phyloP scores from a whole-genome alignment of 2,888 invertebrate genomes.

The Hemicrepidius hirtus region DNA sequence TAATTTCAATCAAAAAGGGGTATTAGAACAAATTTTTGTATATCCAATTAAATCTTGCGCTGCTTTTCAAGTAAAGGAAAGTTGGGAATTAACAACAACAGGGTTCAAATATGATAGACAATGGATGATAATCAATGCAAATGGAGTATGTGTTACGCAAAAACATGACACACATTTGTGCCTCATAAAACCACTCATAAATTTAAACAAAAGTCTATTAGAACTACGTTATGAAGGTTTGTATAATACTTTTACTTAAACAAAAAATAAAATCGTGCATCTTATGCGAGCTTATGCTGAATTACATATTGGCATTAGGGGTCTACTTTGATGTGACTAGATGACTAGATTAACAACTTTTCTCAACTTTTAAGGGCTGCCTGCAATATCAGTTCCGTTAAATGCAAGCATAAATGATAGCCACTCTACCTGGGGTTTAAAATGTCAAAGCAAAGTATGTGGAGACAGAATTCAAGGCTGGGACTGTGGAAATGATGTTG shows the following conservation, averaged over 20 bases:
- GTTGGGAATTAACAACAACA: slow-evolving; percentile 84
- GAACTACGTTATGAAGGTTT: slow-evolving; percentile 77
- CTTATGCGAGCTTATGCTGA: too few relatives aligned
- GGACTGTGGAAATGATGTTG: slow-evolving; percentile 89
- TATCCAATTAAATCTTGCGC: slow-evolving; percentile 96
- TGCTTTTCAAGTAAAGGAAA: slow-evolving; percentile 78
- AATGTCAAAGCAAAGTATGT: slow-evolving; percentile 89
- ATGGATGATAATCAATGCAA: slow-evolving; percentile 93
- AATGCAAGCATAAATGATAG: neutral
- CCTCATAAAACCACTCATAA: slow-evolving; percentile 83
- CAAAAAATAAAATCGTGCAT: too few relatives aligned
- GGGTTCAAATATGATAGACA: slow-evolving; percentile 93
- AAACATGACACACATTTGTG: slow-evolving; percentile 89
- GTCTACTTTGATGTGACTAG: too few relatives aligned
- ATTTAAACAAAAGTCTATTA: slow-evolving; percentile 75
- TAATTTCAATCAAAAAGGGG: slow-evolving; percentile 52
- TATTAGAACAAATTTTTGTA: slow-evolving; percentile 73
- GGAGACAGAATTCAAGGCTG: slow-evolving; percentile 85
- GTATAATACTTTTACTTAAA: neutral
- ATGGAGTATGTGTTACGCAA: slow-evolving; percentile 91
- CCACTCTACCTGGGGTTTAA: slow-evolving; percentile 15
- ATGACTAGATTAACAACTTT: neutral
- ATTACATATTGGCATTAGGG: too few relatives aligned
- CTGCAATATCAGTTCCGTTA: slow-evolving; percentile 29
- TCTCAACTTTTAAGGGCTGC: slow-evolving; percentile 29